A percentile compares a stretch with the other conserved stretches of the same genome.
Evolutionary conservation across 2,797 vertebrate genomes (phyloP).

Genomic region (Gallinago stenura): DNA sequence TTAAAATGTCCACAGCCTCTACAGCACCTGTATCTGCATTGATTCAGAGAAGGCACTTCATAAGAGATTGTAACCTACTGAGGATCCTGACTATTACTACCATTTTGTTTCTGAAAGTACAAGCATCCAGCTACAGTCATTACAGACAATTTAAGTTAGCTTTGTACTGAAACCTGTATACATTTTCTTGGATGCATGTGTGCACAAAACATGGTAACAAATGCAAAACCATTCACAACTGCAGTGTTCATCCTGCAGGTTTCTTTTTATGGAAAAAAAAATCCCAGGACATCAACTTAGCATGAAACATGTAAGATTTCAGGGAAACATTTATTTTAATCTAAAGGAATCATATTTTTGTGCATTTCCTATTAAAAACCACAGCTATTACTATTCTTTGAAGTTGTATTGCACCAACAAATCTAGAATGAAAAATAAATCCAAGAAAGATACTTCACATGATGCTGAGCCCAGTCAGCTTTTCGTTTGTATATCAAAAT

Average conservation of each 20-base stretch:
- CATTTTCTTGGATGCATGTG: rapidly evolving
- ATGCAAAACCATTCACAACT: neutral
- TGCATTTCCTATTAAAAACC: neutral
- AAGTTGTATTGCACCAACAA: neutral
- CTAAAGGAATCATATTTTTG: neutral
- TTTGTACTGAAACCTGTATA: rapidly evolving
- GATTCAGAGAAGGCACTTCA: neutral
- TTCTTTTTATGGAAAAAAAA: neutral
- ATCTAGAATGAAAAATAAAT: neutral
- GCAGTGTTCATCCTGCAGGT: neutral
- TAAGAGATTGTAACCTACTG: neutral
- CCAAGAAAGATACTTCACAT: neutral
- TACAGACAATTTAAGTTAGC: neutral
- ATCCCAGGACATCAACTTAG: neutral
- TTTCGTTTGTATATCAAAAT: neutral
- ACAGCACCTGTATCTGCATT: neutral
- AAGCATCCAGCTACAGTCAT: neutral
- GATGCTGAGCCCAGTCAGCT: neutral
- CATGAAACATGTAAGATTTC: neutral
- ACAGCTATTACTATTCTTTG: neutral
- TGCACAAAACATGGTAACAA: rapidly evolving
- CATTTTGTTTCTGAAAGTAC: neutral
- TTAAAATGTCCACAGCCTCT: neutral
- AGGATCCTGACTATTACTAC: neutral
- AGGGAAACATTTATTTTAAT: neutral